phyloP scores from a whole-genome alignment of 2,888 invertebrate species.

The Ctena decussata region DNA sequence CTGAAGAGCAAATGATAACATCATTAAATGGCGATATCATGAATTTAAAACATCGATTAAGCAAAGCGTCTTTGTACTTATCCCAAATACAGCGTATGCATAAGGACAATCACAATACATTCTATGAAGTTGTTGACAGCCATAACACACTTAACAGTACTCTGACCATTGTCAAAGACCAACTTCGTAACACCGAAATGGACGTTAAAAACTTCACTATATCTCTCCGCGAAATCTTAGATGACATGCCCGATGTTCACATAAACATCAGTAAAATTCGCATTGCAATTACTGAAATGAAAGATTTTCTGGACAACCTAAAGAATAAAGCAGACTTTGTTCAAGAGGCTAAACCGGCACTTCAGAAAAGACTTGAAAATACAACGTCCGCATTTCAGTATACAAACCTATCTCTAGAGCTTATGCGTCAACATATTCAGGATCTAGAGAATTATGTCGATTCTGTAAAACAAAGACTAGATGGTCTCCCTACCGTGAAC shows the following conservation, averaged over 20 bases:
- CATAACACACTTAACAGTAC: constrained; percentile 18
- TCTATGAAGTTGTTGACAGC: neutral
- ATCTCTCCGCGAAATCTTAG: neutral
- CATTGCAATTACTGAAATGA: constrained; percentile 11
- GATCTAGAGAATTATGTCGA: constrained; percentile 32
- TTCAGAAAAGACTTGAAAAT: constrained; percentile 34
- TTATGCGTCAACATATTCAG: constrained; percentile 39
- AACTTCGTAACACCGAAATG: neutral
- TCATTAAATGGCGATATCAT: neutral
- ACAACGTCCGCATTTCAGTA: constrained; percentile 41
- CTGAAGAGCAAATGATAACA: neutral
- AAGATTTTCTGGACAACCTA: constrained; percentile 38
- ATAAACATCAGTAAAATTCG: constrained; percentile 4
- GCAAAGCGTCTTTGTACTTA: neutral
- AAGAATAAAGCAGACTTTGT: constrained; percentile 32
- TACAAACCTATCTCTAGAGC: constrained; percentile 48
- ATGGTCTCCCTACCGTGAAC: constrained; percentile 39
- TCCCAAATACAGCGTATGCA: neutral
- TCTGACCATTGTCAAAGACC: neutral
- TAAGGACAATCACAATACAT: neutral
- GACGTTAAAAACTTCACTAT: neutral
- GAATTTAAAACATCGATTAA: neutral
- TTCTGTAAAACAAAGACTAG: constrained; percentile 41
- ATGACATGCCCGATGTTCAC: constrained; percentile 33
- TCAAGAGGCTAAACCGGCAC: constrained; percentile 27